phyloP scores from a whole-genome alignment of 2,888 invertebrate genomes.

The Thysanoteuthis rhombus region DNA sequence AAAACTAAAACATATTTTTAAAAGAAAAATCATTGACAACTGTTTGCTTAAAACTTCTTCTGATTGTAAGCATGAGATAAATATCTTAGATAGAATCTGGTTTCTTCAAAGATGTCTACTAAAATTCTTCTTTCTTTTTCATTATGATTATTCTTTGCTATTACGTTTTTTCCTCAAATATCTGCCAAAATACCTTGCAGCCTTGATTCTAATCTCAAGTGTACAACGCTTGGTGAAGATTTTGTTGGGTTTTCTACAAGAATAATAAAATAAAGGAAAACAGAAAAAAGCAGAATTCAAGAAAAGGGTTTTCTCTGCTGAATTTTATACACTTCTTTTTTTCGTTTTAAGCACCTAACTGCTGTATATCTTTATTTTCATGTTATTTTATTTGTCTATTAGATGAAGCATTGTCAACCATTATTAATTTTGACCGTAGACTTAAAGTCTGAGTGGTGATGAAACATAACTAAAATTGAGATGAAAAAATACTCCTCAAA shows the following conservation, averaged over 20 bases:
- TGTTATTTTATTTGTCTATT: too few relatives aligned
- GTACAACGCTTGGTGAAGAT: not conserved
- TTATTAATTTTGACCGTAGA: too few relatives aligned
- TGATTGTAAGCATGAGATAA: not conserved
- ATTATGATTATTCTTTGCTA: not conserved
- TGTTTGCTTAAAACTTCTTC: not conserved
- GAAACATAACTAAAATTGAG: too few relatives aligned
- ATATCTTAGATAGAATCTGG: not conserved
- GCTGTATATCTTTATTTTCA: not conserved
- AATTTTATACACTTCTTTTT: not conserved
- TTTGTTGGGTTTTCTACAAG: not conserved
- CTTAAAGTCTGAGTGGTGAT: too few relatives aligned
- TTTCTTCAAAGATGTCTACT: slow-evolving; percentile 12
- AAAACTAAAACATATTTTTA: not conserved
- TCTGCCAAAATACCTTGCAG: slow-evolving; percentile 12
- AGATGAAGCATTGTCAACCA: too few relatives aligned
- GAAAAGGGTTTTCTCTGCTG: not conserved
- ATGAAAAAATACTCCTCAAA: too few relatives aligned
- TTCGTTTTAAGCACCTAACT: not conserved
- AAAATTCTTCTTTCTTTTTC: slow-evolving; percentile 1
- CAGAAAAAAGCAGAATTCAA: not conserved
- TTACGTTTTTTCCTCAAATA: not conserved
- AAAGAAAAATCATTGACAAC: not conserved
- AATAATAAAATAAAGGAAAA: not conserved
- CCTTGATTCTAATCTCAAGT: not conserved